These are phyloP conservation scores for Cyanistes caeruleus DNA, from an alignment of 2,113 vertebrate genomes.

Conservation along the genomic window DNA sequence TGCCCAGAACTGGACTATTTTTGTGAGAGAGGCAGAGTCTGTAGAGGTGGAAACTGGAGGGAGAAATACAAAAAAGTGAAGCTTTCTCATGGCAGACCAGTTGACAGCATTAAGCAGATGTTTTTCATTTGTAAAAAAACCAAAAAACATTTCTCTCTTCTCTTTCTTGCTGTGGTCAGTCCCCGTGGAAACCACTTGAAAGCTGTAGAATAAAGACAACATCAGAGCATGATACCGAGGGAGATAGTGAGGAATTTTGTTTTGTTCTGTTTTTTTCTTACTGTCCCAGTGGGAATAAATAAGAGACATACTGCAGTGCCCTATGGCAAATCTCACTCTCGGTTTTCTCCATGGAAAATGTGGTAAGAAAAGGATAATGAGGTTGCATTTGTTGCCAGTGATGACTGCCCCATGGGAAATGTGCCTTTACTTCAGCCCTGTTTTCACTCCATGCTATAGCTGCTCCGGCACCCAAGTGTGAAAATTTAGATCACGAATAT, in stretches of 20 bases:
- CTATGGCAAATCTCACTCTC: background rate
- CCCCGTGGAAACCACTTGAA: background rate
- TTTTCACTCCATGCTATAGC: accelerated
- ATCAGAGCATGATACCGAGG: background rate
- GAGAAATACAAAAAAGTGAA: background rate
- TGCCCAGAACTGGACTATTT: background rate
- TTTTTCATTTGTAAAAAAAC: background rate
- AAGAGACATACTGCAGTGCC: background rate
- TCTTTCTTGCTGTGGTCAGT: background rate
- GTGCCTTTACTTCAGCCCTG: background rate
- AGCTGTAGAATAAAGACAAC: background rate
- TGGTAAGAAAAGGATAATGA: background rate
- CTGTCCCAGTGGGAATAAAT: background rate
- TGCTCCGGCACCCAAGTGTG: background rate
- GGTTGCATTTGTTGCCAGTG: background rate
- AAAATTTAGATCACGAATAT: background rate
- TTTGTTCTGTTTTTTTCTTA: background rate
- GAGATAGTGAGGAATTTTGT: background rate
- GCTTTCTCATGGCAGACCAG: background rate
- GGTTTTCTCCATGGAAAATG: background rate
- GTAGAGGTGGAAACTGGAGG: background rate
- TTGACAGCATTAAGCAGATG: background rate
- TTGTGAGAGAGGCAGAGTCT: background rate
- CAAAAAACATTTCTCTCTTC: background rate
- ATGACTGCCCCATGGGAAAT: background rate